phyloP scores from a whole-genome alignment of 2,888 invertebrate genomes.

The Diaprepes abbreviatus region DNA sequence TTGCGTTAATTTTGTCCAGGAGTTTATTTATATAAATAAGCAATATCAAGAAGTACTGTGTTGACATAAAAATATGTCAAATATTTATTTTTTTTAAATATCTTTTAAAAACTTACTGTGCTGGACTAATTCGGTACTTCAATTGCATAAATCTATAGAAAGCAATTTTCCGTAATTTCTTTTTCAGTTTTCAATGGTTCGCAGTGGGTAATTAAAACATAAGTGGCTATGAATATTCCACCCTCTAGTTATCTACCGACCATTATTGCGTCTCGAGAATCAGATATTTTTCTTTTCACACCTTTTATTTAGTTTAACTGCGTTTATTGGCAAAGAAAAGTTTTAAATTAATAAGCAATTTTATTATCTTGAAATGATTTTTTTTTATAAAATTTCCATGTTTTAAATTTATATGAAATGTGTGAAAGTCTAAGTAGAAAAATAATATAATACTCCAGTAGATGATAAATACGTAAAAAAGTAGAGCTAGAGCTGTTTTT shows the following conservation, averaged over 20 bases:
- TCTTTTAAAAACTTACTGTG: not conserved
- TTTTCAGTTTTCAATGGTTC: slow-evolving; percentile 19
- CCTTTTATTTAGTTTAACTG: slow-evolving; percentile 1
- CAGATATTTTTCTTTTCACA: slow-evolving; percentile 25
- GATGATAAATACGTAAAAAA: too few relatives aligned
- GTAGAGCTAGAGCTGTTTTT: too few relatives aligned
- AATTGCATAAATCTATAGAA: slow-evolving; percentile 8
- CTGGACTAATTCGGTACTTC: not conserved
- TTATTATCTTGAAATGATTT: too few relatives aligned
- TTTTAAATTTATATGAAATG: too few relatives aligned
- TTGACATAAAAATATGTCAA: too few relatives aligned
- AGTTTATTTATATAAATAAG: too few relatives aligned
- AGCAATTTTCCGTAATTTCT: slow-evolving; percentile 16
- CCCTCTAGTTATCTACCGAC: slow-evolving; percentile 22
- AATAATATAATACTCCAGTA: too few relatives aligned
- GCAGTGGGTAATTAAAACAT: slow-evolving; percentile 17
- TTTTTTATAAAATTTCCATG: too few relatives aligned
- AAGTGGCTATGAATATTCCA: slow-evolving; percentile 31
- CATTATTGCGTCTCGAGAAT: slow-evolving; percentile 12
- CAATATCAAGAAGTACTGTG: too few relatives aligned
- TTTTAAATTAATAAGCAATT: not conserved
- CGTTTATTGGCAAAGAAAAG: not conserved
- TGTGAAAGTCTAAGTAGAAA: too few relatives aligned
- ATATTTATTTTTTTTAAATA: not conserved
- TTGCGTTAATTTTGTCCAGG: too few relatives aligned